Base-by-base conservation (phyloP, 2,888 invertebrate genomes). In the Nipponacmea schrenckii region DNA sequence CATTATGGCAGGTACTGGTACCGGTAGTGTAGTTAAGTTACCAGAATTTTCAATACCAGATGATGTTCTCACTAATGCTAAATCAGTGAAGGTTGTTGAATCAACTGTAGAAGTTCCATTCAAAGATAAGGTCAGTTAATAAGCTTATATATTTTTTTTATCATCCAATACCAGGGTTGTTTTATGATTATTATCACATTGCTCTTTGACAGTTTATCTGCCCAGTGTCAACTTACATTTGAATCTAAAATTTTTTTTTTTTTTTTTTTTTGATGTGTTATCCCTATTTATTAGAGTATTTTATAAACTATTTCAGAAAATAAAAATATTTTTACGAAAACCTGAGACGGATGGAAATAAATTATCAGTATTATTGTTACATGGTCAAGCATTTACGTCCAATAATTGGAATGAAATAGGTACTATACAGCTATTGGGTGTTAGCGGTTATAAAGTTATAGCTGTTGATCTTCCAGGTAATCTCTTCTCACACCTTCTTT, bases 381-480 rank as follows among this genome's bases (percentile, higher is more conserved):
- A 91, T 83, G 91, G 91, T 3, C 83, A 82, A 64, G 80, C 82
- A n/a, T 91, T 90, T 80, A 85, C 85, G 5, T 90, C 91, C 0
- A 73, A 88, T 75, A 89, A 87, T 48, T 91, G 91, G 91, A 75
- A 82, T 15, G 83, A 89, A 2, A 81, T 90, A n/a, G 82, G 84
- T 50, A 90, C 90, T 17, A 74, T 90, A 14, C 81, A 87, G 44
- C 74, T 88, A 26, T 73, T 90, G 65, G 87, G 88, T 39, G 88
- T 87, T 27, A 81, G 89, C 74, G 90, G 90, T 1, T 89, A 89
- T 76, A 76, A 81, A 5, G 86, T 86, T 12, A 83, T 90, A 10
- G 90, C 91, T 70, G 80, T 91, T 66, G 91, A 91, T 81, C 80
- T 91, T 46, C 91, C 91, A 77, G 90, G 90, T 90, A 71, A 64